Conservation (phyloP, 2,797 vertebrate species). For the Thunnus albacares region DNA sequence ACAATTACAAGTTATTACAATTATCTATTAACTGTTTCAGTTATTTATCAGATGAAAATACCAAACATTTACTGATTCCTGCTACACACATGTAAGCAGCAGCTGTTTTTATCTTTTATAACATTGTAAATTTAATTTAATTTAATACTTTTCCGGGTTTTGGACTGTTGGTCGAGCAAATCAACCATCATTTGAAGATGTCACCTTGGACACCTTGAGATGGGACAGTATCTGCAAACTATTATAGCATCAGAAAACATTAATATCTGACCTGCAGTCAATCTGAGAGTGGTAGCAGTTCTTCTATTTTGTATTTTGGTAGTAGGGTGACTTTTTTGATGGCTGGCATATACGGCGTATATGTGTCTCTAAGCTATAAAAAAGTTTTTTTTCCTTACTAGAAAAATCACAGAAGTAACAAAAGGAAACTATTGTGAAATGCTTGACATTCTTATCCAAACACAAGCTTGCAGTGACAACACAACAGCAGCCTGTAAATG, state of each 20-base stretch:
- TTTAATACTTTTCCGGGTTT: neutral
- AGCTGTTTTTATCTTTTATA: neutral
- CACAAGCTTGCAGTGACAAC: neutral
- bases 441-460: neutral
- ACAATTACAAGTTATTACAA: too few relatives aligned
- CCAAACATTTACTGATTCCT: neutral
- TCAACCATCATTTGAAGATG: neutral
- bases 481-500: constrained; percentile 26
- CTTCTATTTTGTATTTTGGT: neutral
- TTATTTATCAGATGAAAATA: neutral
- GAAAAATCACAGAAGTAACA: neutral
- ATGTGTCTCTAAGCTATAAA: neutral
- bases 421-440: neutral
- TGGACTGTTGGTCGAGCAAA: neutral
- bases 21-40: too few relatives aligned
- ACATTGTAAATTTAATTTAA: neutral
- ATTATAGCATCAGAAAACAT: neutral
- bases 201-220: too few relatives aligned
- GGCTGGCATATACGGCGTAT: too few relatives aligned
- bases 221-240: too few relatives aligned
- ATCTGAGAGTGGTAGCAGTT: neutral
- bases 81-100: neutral
- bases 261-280: neutral
- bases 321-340: neutral
- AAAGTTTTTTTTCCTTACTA: neutral